Base-by-base conservation (phyloP, 2,113 vertebrate genomes). In the Morone chrysops region DNA sequence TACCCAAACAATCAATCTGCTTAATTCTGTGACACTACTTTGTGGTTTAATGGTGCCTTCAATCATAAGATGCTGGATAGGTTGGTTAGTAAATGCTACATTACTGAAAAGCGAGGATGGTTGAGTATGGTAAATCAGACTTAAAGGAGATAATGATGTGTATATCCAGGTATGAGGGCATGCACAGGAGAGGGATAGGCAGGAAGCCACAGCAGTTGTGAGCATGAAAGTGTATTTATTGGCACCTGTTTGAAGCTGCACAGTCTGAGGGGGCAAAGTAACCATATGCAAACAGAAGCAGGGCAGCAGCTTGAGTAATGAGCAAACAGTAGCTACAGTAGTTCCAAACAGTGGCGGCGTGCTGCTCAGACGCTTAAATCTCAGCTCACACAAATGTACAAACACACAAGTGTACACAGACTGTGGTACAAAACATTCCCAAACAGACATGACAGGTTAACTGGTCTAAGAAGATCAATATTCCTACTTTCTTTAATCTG, bases 271-370 rank as follows among this genome's bases (percentile, higher is more conserved):
- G 84, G 83, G 61, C 82, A 90, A 88, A 88, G 82, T 77, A 84
- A 87, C 70, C 65, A 47, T 71, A 69, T 70, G 84, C 80, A 92
- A 93, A 92, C 88, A 91, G 41, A 71, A 66, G 59, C 40, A 68
- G 40, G 62, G 56, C 85, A 70, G 84, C 43, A 67, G 83, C 40
- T 88, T 90, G 85, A 86, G 80, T 87, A 93, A 89, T 76, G 66
- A 91, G 87, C 87, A 93, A 91, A 92, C 83, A 91, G 75, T 56
- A 53, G 75, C 72, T 78, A 84, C 76, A 68, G 25, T 25, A 41
- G 57, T 61, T 67, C 40, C 83, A 91, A 92, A 92, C 87, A 90
- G 82, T 68, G 79, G 89, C 92, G 75, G 83, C 69, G 48, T 48
- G 85, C 70, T 75, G 77, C 65, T 65, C 61, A 78, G 63, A 71